Conservation (phyloP, 2,113 vertebrate genomes). For the Turdus rufiventris region DNA sequence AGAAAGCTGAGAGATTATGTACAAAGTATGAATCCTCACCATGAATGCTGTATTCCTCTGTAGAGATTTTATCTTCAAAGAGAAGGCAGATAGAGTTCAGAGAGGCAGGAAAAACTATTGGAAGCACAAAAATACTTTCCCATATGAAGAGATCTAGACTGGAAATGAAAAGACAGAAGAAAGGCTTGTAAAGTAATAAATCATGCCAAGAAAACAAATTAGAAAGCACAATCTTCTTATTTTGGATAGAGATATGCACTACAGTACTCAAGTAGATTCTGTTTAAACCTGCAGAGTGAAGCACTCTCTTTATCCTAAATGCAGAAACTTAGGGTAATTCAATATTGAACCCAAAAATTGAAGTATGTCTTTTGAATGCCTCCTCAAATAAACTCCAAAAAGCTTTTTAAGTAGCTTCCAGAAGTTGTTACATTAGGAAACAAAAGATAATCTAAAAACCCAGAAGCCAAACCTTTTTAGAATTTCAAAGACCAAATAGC, state of each 20-base stretch:
- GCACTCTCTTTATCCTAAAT: background rate
- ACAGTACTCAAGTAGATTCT: background rate
- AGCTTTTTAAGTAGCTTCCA: background rate
- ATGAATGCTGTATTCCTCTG: background rate
- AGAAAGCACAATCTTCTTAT: background rate
- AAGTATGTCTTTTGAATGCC: background rate
- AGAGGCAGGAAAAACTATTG: background rate
- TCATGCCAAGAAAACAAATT: slow-evolving; percentile 9
- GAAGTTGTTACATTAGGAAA: background rate
- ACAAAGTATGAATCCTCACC: background rate
- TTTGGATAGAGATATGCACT: background rate
- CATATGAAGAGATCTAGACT: background rate
- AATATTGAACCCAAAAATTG: background rate
- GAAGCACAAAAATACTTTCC: background rate
- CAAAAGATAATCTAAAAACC: background rate
- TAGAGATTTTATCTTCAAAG: slow-evolving; percentile 43
- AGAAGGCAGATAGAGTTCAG: background rate
- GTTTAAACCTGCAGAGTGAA: background rate
- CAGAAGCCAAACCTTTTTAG: background rate
- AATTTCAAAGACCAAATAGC: background rate
- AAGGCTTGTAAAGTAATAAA: background rate
- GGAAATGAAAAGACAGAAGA: background rate
- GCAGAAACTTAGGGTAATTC: background rate
- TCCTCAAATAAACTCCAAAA: background rate
- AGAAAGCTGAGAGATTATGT: background rate